Evolutionary conservation across 2,888 invertebrate genomes (phyloP).

Genomic region (Orchesellides sinensis): DNA sequence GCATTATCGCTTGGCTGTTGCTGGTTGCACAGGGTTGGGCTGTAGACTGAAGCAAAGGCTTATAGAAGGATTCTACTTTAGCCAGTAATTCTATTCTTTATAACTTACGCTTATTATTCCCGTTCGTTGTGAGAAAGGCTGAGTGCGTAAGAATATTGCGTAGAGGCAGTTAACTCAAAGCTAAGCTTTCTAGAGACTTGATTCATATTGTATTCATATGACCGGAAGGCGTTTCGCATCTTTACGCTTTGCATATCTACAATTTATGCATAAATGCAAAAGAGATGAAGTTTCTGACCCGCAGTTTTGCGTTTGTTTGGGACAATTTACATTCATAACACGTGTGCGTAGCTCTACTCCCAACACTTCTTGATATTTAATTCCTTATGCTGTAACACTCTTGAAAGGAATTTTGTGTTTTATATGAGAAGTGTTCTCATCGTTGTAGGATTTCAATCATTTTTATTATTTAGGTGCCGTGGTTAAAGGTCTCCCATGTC

Average conservation of each 20-base stretch:
- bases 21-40: conserved; percentile 1
- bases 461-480: conserved; percentile 34
- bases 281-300: conserved; percentile 34
- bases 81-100: conserved; percentile 1
- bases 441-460: conserved; percentile 41
- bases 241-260: neutral
- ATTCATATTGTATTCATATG: conserved; percentile 51
- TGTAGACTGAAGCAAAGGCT: neutral
- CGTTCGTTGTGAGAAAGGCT: neutral
- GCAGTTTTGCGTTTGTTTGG: conserved; percentile 33
- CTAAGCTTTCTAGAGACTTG: conserved; percentile 11
- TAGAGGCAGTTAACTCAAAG: neutral
- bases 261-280: neutral
- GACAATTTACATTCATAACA: conserved; percentile 44
- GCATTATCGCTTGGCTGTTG: no score
- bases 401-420: neutral
- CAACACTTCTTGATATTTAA: no score
- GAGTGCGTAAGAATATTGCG: neutral
- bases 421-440: neutral
- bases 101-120: neutral
- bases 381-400: no score
- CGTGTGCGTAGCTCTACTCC: conserved; percentile 9
- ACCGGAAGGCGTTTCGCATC: conserved; percentile 57
- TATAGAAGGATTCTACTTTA: conserved; percentile 1
- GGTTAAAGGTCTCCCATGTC: conserved; percentile 46